phyloP scores from a whole-genome alignment of 2,113 vertebrate genomes.

The Cyprichromis sp. region DNA sequence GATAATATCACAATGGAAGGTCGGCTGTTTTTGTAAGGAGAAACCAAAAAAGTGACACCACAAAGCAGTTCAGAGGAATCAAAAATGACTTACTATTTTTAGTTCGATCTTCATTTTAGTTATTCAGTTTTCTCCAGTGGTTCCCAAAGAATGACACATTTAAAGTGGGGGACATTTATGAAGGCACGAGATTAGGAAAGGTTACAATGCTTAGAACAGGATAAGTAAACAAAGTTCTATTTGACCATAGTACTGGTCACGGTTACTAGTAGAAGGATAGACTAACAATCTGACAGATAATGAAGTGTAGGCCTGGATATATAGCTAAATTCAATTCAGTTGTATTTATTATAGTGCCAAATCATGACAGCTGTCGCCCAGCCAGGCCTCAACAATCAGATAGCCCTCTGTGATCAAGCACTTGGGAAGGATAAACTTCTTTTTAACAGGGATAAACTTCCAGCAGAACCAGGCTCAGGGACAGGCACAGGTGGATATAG shows the following conservation, averaged over 20 bases:
- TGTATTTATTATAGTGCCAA: neutral
- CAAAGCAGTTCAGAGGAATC: neutral
- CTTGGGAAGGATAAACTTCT: fast-evolving
- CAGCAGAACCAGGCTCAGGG: neutral
- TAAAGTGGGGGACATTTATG: neutral
- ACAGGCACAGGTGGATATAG: neutral
- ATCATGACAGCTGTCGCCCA: neutral
- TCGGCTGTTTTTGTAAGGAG: neutral
- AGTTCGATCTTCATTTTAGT: neutral
- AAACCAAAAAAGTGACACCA: neutral
- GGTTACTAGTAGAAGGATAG: neutral
- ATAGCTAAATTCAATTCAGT: neutral
- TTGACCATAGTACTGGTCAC: neutral
- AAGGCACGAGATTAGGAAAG: neutral
- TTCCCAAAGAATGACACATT: neutral
- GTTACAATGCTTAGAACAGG: neutral
- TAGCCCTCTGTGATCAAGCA: neutral
- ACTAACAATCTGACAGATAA: neutral
- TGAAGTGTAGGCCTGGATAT: neutral
- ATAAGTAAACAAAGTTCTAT: neutral
- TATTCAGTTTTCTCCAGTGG: neutral
- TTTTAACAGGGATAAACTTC: neutral
- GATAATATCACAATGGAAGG: neutral
- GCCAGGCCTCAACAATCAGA: neutral
- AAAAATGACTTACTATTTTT: neutral